These are phyloP conservation scores for Xylota sylvarum DNA, from an alignment of 2,888 invertebrate genomes.

Conservation along the genomic window DNA sequence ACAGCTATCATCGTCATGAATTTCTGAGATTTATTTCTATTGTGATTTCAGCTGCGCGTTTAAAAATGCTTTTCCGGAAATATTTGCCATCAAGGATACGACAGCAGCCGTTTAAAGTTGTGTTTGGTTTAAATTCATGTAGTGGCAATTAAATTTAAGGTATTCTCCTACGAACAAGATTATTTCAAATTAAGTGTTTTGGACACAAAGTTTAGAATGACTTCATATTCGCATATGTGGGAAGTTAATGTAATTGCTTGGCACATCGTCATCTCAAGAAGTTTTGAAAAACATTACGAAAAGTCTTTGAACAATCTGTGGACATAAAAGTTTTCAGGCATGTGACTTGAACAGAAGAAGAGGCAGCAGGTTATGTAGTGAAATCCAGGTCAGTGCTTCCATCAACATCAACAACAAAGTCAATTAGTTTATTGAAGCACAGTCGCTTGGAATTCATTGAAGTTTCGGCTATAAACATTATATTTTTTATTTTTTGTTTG, in stretches of 20 bases:
- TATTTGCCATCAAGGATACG: background rate
- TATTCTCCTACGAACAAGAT: background rate
- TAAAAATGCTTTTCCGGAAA: background rate
- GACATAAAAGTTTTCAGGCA: background rate
- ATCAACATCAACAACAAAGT: constrained; percentile 49
- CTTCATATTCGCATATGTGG: background rate
- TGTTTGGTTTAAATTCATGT: background rate
- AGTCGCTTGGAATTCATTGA: background rate
- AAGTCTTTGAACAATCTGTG: background rate
- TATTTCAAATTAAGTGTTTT: background rate
- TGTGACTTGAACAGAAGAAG: background rate
- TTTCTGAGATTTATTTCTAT: background rate
- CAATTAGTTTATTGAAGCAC: constrained; percentile 45
- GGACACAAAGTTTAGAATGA: background rate
- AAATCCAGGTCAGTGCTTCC: background rate
- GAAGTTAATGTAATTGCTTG: background rate
- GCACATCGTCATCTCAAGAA: background rate
- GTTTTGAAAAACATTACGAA: background rate
- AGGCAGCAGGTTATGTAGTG: background rate
- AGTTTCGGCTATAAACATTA: background rate
- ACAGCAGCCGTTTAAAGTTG: background rate
- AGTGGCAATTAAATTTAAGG: background rate
- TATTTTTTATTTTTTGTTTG: background rate
- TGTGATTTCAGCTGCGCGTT: background rate
- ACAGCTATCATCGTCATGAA: background rate